A percentile compares a stretch with the other conserved stretches of the same genome.
Conservation (phyloP, 1,140 invertebrate genomes). For the Leptinotarsa defecta region DNA sequence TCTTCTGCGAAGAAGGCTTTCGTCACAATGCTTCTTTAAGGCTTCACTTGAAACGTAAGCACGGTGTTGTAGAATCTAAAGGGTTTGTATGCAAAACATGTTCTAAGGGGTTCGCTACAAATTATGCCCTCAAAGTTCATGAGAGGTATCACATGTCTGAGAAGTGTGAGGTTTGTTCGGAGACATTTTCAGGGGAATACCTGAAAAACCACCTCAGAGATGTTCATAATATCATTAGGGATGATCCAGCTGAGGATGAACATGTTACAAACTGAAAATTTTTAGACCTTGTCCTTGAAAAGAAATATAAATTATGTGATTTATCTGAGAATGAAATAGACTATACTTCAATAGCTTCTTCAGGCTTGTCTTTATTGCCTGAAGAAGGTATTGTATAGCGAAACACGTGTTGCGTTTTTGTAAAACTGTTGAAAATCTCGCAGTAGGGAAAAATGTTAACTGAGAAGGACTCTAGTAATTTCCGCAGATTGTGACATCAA, state of each 20-base stretch:
- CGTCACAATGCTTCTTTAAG: conserved; percentile 43
- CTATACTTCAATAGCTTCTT: too few relatives aligned
- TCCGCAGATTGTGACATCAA: too few relatives aligned
- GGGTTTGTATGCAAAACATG: conserved; percentile 41
- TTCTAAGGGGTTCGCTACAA: conserved; percentile 38
- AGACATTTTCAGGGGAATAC: conserved; percentile 36
- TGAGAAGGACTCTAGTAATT: too few relatives aligned
- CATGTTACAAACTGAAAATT: neutral
- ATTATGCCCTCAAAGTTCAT: conserved; percentile 32
- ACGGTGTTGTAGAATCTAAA: conserved; percentile 41
- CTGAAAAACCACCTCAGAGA: conserved; percentile 31
- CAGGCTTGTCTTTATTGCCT: too few relatives aligned
- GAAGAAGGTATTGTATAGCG: too few relatives aligned
- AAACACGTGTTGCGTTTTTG: too few relatives aligned
- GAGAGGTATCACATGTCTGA: conserved; percentile 29
- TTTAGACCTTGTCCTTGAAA: too few relatives aligned
- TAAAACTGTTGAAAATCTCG: too few relatives aligned
- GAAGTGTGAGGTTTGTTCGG: conserved; percentile 36
- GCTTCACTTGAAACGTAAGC: conserved; percentile 43
- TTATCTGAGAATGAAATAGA: too few relatives aligned
- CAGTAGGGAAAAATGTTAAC: too few relatives aligned
- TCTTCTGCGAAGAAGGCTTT: conserved; percentile 44
- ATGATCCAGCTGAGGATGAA: neutral
- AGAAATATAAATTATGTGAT: too few relatives aligned
- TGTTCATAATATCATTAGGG: conserved; percentile 1